Conservation (phyloP, 2,113 vertebrate species). For the Lota lota region DNA sequence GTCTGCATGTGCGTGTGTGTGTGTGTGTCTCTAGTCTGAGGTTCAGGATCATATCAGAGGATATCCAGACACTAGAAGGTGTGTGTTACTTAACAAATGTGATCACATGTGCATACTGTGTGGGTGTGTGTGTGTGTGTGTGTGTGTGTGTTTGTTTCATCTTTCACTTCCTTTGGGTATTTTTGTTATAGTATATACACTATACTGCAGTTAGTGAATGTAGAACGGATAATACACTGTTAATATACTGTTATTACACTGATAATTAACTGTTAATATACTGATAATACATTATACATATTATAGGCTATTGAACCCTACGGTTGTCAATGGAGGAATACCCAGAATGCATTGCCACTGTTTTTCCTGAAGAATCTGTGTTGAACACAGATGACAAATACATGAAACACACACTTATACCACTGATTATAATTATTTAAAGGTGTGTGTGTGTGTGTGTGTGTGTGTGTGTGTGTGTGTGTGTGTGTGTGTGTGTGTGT, state of each 20-base stretch:
- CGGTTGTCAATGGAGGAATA: too few species aligned
- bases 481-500: neutral
- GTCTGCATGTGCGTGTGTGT: slow-evolving; percentile 2
- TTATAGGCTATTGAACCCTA: too few species aligned
- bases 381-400: too few species aligned
- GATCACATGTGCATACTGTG: slow-evolving; percentile 20
- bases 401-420: too few species aligned
- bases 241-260: too few species aligned
- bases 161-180: neutral
- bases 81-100: slow-evolving; percentile 42
- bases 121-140: too few species aligned
- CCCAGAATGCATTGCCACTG: too few species aligned
- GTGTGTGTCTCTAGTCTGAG: slow-evolving; percentile 19
- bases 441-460: neutral
- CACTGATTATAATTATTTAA: neutral
- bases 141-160: too few species aligned
- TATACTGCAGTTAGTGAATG: neutral
- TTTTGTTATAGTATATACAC: neutral
- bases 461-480: neutral
- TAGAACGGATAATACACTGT: too few species aligned
- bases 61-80: slow-evolving; percentile 46
- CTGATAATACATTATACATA: too few species aligned
- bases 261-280: too few species aligned
- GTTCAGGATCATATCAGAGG: slow-evolving; percentile 30
- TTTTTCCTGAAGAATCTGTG: too few species aligned